Evolutionary conservation across 2,888 invertebrate species (phyloP).

Genomic region (Microctonus hyperodae): DNA sequence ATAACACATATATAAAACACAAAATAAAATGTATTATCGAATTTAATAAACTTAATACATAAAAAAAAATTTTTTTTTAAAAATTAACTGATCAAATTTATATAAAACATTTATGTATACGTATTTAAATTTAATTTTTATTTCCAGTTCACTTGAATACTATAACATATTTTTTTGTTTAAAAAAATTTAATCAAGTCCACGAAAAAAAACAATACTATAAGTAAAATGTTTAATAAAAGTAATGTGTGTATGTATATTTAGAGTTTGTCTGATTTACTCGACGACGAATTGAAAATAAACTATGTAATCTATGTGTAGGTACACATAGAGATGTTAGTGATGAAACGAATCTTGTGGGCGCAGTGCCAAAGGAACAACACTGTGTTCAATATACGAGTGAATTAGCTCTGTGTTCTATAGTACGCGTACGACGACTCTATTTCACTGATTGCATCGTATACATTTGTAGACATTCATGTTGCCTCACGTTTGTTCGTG

Average conservation of each 20-base stretch:
- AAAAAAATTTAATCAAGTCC: background rate
- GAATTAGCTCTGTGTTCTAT: constrained; percentile 1
- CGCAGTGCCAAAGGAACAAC: constrained; percentile 2
- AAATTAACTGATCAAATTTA: background rate
- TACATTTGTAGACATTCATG: background rate
- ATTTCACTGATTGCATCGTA: constrained; percentile 4
- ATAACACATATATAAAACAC: background rate
- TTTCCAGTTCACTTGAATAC: background rate
- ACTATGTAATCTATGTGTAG: background rate
- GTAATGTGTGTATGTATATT: background rate
- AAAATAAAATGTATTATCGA: background rate
- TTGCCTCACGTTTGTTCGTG: background rate
- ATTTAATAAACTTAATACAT: background rate
- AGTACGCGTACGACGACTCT: constrained; percentile 1
- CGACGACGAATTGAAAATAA: background rate
- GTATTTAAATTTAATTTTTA: background rate
- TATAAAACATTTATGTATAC: background rate
- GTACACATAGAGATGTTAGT: background rate
- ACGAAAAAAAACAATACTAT: background rate
- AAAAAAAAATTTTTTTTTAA: background rate
- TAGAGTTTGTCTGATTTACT: background rate
- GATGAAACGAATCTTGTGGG: background rate
- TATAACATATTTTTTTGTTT: background rate
- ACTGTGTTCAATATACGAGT: background rate
- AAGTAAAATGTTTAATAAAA: background rate